A percentile compares a stretch with the other conserved stretches of the same genome.
Conservation (phyloP, 2,113 vertebrate species). For the Saccopteryx leptura region DNA sequence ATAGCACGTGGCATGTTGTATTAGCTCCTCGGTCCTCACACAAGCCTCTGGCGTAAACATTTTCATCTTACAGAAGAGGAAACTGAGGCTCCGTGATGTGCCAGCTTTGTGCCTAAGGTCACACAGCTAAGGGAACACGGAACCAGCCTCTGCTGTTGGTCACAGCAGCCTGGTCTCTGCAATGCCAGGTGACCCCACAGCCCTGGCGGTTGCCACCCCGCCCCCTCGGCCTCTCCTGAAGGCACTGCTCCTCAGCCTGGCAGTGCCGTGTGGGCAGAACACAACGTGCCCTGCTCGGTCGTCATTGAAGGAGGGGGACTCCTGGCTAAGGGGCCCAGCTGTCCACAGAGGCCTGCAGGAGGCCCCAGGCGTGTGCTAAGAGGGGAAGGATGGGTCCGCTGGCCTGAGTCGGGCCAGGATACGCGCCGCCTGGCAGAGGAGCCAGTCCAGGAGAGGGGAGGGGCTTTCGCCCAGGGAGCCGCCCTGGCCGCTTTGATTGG, state of each 20-base stretch:
- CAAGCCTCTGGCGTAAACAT: background rate
- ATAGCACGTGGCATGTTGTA: fast-evolving
- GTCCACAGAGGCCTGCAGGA: background rate
- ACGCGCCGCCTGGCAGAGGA: background rate
- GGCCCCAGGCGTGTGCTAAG: background rate
- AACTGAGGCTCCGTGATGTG: fast-evolving
- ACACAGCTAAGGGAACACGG: background rate
- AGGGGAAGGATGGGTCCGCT: background rate
- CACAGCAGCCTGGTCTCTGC: background rate
- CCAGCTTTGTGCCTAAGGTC: background rate
- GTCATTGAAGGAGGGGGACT: background rate
- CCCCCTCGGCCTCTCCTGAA: too few relatives aligned
- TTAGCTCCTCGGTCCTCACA: fast-evolving
- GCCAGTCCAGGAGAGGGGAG: background rate
- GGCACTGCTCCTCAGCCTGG: background rate
- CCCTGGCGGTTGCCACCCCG: fast-evolving
- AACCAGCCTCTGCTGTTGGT: background rate
- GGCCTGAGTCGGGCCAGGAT: background rate
- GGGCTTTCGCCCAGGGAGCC: background rate
- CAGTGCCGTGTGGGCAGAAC: background rate
- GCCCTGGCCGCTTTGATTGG: background rate
- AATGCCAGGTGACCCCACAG: background rate
- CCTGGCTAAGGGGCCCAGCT: background rate
- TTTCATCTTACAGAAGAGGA: background rate
- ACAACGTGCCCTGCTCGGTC: fast-evolving